Conservation (phyloP, 2,113 vertebrate genomes). For the Sphyrna mokarran region DNA sequence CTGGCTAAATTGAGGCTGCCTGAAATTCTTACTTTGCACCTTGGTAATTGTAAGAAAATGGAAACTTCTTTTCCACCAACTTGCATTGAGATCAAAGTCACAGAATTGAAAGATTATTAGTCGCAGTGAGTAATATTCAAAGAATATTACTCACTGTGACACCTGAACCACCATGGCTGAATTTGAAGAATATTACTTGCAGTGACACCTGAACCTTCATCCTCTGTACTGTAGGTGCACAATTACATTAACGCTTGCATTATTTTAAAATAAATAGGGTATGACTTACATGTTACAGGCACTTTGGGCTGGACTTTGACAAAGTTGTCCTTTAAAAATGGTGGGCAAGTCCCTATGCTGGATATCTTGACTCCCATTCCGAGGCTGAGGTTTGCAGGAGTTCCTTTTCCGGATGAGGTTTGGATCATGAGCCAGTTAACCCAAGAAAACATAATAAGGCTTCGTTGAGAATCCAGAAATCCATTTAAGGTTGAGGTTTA, state of each 20-base stretch:
- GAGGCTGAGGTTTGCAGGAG: too few relatives aligned
- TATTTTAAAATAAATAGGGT: neutral
- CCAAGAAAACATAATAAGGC: too few relatives aligned
- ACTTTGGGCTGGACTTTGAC: too few relatives aligned
- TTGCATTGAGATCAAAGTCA: neutral
- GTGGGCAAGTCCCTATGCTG: too few relatives aligned
- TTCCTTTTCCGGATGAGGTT: too few relatives aligned
- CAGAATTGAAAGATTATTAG: neutral
- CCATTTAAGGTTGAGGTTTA: too few relatives aligned
- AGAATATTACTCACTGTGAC: neutral
- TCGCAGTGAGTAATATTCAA: too few relatives aligned
- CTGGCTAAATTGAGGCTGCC: neutral
- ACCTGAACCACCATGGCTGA: neutral
- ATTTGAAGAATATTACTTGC: neutral
- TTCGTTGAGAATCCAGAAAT: too few relatives aligned
- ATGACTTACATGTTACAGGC: too few relatives aligned
- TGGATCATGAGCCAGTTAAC: too few relatives aligned
- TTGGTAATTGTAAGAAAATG: neutral
- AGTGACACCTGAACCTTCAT: neutral
- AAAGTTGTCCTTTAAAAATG: too few relatives aligned
- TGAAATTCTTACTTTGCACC: neutral
- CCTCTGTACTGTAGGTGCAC: neutral
- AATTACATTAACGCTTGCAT: neutral
- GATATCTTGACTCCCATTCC: too few relatives aligned
- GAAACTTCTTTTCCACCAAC: neutral